Conservation (phyloP, 1,140 invertebrate species). For the Drosophila takahashii region DNA sequence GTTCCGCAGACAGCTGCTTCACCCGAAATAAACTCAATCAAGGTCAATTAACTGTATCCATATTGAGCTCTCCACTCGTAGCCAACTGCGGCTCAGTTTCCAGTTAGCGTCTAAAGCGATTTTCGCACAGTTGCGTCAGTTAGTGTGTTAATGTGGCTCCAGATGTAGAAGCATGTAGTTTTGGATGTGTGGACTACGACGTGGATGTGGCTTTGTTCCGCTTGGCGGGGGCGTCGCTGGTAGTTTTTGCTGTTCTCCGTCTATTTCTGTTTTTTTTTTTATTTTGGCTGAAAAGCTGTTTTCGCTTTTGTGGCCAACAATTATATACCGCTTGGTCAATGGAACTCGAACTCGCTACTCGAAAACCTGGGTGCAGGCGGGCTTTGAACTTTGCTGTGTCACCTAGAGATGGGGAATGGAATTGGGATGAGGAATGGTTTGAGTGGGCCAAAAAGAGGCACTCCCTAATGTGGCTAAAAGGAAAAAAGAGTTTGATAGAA, state of each 20-base stretch:
- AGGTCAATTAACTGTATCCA: conserved; percentile 85
- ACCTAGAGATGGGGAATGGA: conserved; percentile 32
- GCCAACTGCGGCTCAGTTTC: conserved; percentile 28
- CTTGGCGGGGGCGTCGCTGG: conserved; percentile 66
- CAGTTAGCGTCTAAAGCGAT: conserved; percentile 50
- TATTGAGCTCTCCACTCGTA: conserved; percentile 61
- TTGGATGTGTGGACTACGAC: conserved; percentile 11
- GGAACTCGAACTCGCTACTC: conserved; percentile 60
- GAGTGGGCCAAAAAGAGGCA: conserved; percentile 4
- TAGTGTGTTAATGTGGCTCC: conserved; percentile 44
- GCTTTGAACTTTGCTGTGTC: conserved; percentile 64
- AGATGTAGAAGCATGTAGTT: conserved; percentile 21
- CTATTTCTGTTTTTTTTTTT: conserved; percentile 32
- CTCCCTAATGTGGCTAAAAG: conserved; percentile 5
- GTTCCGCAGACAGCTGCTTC: conserved; percentile 29
- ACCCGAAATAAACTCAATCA: conserved; percentile 78
- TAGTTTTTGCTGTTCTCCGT: conserved; percentile 36
- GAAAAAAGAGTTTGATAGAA: neutral
- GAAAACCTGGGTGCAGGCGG: conserved; percentile 47
- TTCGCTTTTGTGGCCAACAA: conserved; percentile 48
- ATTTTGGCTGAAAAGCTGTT: conserved; percentile 64
- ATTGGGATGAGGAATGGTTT: conserved; percentile 1
- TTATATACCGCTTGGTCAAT: conserved; percentile 56
- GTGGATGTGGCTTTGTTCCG: conserved; percentile 49
- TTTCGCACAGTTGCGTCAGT: conserved; percentile 58